Conservation (phyloP, 2,797 vertebrate species). For the Cottoperca gobio region DNA sequence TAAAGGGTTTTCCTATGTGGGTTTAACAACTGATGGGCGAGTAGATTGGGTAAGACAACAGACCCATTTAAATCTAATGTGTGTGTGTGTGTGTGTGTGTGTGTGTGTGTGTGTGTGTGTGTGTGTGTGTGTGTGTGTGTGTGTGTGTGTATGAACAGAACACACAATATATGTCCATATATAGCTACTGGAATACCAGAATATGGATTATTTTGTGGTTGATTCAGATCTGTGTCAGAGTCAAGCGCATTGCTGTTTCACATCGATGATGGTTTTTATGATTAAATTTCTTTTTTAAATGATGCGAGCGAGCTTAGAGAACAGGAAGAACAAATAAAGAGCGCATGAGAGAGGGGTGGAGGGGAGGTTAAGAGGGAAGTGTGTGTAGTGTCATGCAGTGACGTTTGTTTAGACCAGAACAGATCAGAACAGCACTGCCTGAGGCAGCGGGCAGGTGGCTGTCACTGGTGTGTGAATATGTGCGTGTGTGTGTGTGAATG, state of each 20-base stretch:
- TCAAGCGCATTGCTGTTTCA: background rate
- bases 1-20: conserved; percentile 90
- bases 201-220: background rate
- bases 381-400: conserved; percentile 89
- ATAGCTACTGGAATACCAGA: background rate
- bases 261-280: background rate
- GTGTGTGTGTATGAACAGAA: conserved; percentile 13
- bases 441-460: conserved; percentile 90
- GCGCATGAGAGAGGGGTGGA: conserved; percentile 26
- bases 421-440: conserved; percentile 85
- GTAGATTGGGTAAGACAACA: conserved; percentile 92
- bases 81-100: conserved; percentile 17
- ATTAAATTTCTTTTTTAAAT: background rate
- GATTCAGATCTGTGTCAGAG: background rate
- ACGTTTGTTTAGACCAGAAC: conserved; percentile 93
- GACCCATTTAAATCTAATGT: conserved; percentile 86
- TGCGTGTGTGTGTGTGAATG: conserved; percentile 24
- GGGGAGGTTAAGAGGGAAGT: conserved; percentile 83
- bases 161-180: background rate
- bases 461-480: conserved; percentile 78
- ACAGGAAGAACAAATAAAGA: conserved; percentile 19
- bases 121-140: conserved; percentile 15
- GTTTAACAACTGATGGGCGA: conserved; percentile 90
- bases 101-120: conserved; percentile 14
- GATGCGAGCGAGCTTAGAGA: background rate